phyloP scores from a whole-genome alignment of 2,113 vertebrate species.

The Podarcis muralis region DNA sequence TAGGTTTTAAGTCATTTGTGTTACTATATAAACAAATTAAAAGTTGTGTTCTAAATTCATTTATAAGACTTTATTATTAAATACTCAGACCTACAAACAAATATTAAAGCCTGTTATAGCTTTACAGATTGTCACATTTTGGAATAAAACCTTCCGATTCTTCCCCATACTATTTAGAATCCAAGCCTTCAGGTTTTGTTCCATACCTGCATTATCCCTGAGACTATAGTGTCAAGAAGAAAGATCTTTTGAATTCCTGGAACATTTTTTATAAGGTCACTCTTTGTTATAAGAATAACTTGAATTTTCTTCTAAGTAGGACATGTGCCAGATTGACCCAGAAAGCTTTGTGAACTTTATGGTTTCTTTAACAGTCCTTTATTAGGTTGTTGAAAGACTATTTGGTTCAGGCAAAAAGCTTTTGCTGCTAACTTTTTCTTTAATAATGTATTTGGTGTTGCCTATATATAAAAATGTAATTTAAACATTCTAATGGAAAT shows the following conservation, averaged over 20 bases:
- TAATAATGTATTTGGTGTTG: not conserved
- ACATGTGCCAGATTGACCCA: not conserved
- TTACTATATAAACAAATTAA: no score
- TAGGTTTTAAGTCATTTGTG: no score
- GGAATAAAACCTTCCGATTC: not conserved
- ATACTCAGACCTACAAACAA: no score
- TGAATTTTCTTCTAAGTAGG: not conserved
- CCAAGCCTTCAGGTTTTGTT: not conserved
- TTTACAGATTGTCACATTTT: no score
- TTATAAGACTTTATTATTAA: no score
- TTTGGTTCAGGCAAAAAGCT: not conserved
- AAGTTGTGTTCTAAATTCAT: no score
- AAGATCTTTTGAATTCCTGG: not conserved
- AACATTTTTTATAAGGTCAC: not conserved
- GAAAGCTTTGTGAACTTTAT: constrained; percentile 5
- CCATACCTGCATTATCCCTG: not conserved
- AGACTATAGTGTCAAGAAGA: not conserved
- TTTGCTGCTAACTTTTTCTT: not conserved
- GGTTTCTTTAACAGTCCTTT: not conserved
- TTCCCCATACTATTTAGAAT: not conserved
- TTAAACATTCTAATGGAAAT: not conserved
- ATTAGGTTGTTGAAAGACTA: not conserved
- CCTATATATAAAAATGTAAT: not conserved
- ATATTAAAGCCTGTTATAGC: no score
- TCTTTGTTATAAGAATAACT: constrained; percentile 6